These are phyloP conservation scores for Zonitis immaculata DNA, from an alignment of 2,888 invertebrate species.

Conservation along the genomic window DNA sequence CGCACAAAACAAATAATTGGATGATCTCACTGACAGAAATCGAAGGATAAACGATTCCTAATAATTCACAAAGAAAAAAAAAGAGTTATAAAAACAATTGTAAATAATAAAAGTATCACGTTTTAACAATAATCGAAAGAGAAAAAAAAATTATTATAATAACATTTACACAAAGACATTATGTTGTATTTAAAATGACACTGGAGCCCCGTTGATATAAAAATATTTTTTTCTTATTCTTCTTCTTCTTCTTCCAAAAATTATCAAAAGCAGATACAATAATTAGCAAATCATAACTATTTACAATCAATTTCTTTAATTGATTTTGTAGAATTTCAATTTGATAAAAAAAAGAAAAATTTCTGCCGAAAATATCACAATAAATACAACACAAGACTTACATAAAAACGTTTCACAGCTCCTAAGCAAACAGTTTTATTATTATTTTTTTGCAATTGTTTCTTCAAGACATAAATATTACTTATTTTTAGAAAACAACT, in stretches of 20 bases:
- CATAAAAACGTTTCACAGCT: constrained; percentile 43
- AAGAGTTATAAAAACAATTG: constrained; percentile 44
- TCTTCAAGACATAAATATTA: constrained; percentile 37
- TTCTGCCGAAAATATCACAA: constrained; percentile 10
- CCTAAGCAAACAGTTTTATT: constrained; percentile 37
- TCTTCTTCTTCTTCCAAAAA: background rate
- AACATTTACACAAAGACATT: constrained; percentile 43
- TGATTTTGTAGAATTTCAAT: too few species aligned
- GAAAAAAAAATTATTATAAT: constrained; percentile 29
- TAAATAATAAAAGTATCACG: constrained; percentile 46
- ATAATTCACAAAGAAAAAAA: constrained; percentile 29
- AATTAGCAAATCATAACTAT: constrained; percentile 18
- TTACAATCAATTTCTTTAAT: too few species aligned
- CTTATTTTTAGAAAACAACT: constrained; percentile 40
- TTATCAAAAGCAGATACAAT: background rate
- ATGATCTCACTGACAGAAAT: constrained; percentile 44
- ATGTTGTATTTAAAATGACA: constrained; percentile 28
- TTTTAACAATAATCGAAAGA: constrained; percentile 45
- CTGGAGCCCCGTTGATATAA: constrained; percentile 7
- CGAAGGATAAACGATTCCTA: constrained; percentile 32
- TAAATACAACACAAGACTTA: constrained; percentile 31
- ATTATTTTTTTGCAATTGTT: constrained; percentile 27
- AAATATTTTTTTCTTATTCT: constrained; percentile 2
- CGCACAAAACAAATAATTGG: constrained; percentile 11
- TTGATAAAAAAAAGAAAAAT: background rate